A percentile compares a stretch with the other conserved stretches of the same genome.
These are phyloP conservation scores for Chelidonichthys spinosus DNA, from an alignment of 2,797 vertebrate genomes.

Conservation along the genomic window DNA sequence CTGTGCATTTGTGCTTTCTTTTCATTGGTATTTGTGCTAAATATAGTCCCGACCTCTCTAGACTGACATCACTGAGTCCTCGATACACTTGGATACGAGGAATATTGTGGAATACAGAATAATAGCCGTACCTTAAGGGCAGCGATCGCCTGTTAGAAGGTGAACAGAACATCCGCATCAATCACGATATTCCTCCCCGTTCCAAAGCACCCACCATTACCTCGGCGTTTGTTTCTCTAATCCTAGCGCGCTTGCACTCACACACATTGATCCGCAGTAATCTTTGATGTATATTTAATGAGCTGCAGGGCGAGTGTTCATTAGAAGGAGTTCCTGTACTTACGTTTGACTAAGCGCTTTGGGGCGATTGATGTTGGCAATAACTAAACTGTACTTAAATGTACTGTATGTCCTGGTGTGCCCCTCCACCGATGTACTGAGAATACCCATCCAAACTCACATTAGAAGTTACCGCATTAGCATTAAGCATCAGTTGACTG, in stretches of 20 bases:
- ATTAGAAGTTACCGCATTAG: neutral
- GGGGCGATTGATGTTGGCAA: slow-evolving; percentile 9
- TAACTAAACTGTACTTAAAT: slow-evolving; percentile 29
- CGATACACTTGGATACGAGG: neutral
- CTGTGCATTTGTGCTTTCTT: slow-evolving; percentile 21
- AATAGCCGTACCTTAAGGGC: neutral
- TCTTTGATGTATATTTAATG: slow-evolving; percentile 83
- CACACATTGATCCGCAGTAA: slow-evolving; percentile 56
- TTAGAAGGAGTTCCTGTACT: slow-evolving; percentile 63
- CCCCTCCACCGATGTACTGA: neutral
- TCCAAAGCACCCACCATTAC: slow-evolving; percentile 49
- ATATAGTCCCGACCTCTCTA: slow-evolving; percentile 4
- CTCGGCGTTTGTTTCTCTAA: slow-evolving; percentile 20
- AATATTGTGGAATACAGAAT: neutral
- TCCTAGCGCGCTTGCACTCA: slow-evolving; percentile 50
- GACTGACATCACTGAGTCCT: neutral
- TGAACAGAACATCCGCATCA: slow-evolving; percentile 9
- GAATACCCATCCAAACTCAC: neutral
- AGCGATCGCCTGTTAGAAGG: slow-evolving; percentile 1
- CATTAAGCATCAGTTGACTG: neutral
- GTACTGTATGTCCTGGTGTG: neutral
- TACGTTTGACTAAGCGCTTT: slow-evolving; percentile 53
- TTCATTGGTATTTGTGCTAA: slow-evolving; percentile 24
- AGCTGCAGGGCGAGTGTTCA: slow-evolving; percentile 58
- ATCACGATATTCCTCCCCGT: slow-evolving; percentile 18